Base-by-base conservation (phyloP, 2,888 invertebrate species). In the Chrysomela aeneicollis region DNA sequence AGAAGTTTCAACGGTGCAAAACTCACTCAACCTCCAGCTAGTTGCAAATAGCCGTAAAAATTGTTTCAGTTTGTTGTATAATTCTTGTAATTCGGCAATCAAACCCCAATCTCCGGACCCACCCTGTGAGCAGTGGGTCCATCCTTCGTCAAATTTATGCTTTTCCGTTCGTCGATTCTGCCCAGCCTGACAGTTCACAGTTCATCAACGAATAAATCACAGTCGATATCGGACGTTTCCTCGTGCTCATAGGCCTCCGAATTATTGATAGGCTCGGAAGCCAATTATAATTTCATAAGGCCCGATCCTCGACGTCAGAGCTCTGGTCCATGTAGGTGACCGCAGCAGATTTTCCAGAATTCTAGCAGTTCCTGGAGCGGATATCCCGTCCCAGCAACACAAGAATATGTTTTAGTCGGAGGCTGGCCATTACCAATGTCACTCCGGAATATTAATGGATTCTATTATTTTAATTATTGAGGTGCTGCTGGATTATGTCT, bases 131-230 rank as follows among this genome's bases (percentile, higher is more conserved):
- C 15, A 15, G 18, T 37, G 55, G 22, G 10, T 10, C 19, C 15
- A 37, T 19, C 15, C 21, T 21, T 17, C n/a, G 5, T 22, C 15
- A 59, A 19, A 63, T 63, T 52, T 52, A 57, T 63, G 58, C 17
- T 17, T 19, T 22, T 42, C 21, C 26, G 50, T 50, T 50, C 30
- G 35, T 57, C 55, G 57, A 55, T 55, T 57, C 12, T 3, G n/a
- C 18, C 6, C 42, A 53, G 54, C n/a, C 17, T 32, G 35, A 32
- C 49, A 51, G 55, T 59, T 51, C 55, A 53, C 64, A 62, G 64
- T 60, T 63, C 64, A 63, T 68, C 65, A 62, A 50, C 42, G 53
- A 57, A 68, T 68, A 65, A 61, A 68, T 68, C 63, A 68, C 62
- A 58, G 42, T 42, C 9, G 15, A 42, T 42, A 15, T 42, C 42